Conservation (phyloP, 2,888 invertebrate genomes). For the Vesta saturnalis region DNA sequence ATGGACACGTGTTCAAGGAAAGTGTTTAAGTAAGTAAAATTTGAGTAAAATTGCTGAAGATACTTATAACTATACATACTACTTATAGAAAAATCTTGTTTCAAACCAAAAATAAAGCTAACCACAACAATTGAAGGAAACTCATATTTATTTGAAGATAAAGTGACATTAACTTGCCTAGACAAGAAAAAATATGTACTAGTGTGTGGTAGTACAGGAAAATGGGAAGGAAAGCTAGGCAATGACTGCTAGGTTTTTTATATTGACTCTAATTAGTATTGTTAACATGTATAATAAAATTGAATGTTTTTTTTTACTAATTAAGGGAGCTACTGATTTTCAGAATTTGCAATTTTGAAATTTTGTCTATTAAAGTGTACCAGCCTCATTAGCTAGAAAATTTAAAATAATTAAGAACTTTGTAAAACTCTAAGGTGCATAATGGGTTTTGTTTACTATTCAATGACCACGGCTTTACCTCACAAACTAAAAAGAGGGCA, state of each 20-base stretch:
- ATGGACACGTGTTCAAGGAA: constrained; percentile 65
- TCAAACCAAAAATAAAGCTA: constrained; percentile 61
- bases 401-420: no score
- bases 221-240: constrained; percentile 53
- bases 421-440: no score
- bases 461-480: no score
- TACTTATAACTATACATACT: constrained; percentile 9
- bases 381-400: no score
- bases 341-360: no score
- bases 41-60: neutral
- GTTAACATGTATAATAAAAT: no score
- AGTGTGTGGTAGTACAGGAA: constrained; percentile 53
- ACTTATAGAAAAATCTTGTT: constrained; percentile 63
- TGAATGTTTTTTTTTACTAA: no score
- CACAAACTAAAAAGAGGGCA: no score
- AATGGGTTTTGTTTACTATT: no score
- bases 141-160: constrained; percentile 64
- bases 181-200: constrained; percentile 48
- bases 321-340: no score
- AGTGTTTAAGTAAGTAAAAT: constrained; percentile 62
- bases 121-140: constrained; percentile 61
- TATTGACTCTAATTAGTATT: no score
- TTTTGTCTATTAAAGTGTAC: no score
- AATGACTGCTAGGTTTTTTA: constrained; percentile 46
- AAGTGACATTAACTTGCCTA: constrained; percentile 60